Evolutionary conservation across 1,140 invertebrate genomes (phyloP).

Genomic region (Zaprionus vittiger): DNA sequence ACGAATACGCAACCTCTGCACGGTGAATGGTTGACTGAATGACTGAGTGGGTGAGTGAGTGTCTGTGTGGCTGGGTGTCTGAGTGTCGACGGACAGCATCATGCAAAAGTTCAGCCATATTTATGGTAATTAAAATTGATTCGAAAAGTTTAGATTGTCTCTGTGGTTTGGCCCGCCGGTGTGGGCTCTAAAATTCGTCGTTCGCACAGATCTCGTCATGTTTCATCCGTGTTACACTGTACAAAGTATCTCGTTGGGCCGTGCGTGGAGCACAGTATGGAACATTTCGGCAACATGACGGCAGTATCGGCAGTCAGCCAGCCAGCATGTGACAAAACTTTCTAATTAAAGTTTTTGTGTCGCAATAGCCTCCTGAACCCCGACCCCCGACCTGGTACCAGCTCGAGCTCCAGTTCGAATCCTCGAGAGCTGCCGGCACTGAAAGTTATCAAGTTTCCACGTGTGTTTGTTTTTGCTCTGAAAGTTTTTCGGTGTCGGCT

Average conservation of each 20-base stretch:
- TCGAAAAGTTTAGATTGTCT: constrained; percentile 83
- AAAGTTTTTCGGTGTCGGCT: constrained; percentile 66
- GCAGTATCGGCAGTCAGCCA: constrained; percentile 28
- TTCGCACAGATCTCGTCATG: constrained; percentile 52
- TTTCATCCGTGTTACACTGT: constrained; percentile 55
- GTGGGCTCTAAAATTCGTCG: constrained; percentile 45
- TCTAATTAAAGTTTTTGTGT: constrained; percentile 73
- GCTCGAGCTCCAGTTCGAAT: not conserved
- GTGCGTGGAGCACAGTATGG: not conserved
- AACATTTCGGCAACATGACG: constrained; percentile 34
- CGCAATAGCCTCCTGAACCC: constrained; percentile 11
- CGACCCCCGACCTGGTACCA: not conserved
- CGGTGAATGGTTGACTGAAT: constrained; percentile 32
- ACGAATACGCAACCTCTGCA: constrained; percentile 51
- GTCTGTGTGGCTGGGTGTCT: constrained; percentile 35
- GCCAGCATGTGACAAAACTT: constrained; percentile 78
- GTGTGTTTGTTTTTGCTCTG: constrained; percentile 59
- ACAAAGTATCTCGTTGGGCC: constrained; percentile 20
- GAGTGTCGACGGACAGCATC: constrained; percentile 11
- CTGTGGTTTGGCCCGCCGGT: constrained; percentile 53
- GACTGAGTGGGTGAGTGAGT: constrained; percentile 33
- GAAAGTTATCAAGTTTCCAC: constrained; percentile 74
- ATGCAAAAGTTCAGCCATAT: constrained; percentile 72
- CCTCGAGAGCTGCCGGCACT: constrained; percentile 26
- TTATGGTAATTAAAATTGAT: constrained; percentile 84